Evolutionary conservation across 2,797 vertebrate genomes (phyloP).

Genomic region (Coregonus suidteri): DNA sequence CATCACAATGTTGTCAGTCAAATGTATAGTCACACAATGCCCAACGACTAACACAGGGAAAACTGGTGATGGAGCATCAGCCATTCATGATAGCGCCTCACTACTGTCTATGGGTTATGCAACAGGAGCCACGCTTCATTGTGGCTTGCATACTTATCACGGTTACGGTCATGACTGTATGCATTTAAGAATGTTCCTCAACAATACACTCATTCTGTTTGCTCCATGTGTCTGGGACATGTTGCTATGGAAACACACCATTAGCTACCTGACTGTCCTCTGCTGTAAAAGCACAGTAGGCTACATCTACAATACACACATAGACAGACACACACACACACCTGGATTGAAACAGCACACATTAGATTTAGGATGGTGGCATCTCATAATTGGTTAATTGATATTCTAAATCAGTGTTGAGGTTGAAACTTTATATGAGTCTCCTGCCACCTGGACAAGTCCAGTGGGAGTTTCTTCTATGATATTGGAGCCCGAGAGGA

Average conservation of each 20-base stretch:
- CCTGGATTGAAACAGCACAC: background rate
- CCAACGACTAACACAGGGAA: background rate
- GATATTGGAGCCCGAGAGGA: slow-evolving; percentile 10
- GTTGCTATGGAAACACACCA: slow-evolving; percentile 39
- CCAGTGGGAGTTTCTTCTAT: background rate
- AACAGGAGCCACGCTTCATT: slow-evolving; percentile 53
- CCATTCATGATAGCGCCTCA: background rate
- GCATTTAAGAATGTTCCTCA: slow-evolving; percentile 19
- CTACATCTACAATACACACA: background rate
- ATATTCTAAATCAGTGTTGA: slow-evolving; percentile 14
- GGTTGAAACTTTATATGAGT: slow-evolving; percentile 10
- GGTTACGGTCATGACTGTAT: slow-evolving; percentile 30
- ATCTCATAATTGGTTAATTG: background rate
- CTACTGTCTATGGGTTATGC: slow-evolving; percentile 59
- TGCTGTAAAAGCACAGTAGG: slow-evolving; percentile 31
- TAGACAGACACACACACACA: slow-evolving; percentile 1
- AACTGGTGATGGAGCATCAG: background rate
- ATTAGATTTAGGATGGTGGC: background rate
- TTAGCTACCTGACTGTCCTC: slow-evolving; percentile 12
- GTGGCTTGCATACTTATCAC: slow-evolving; percentile 38
- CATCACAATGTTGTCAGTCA: background rate
- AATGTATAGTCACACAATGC: background rate
- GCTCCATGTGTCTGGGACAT: slow-evolving; percentile 17
- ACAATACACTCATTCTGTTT: slow-evolving; percentile 37
- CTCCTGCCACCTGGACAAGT: background rate